A percentile compares a stretch with the other conserved stretches of the same genome.
Evolutionary conservation across 2,113 vertebrate species (phyloP).

Genomic region (Cathartes aura): DNA sequence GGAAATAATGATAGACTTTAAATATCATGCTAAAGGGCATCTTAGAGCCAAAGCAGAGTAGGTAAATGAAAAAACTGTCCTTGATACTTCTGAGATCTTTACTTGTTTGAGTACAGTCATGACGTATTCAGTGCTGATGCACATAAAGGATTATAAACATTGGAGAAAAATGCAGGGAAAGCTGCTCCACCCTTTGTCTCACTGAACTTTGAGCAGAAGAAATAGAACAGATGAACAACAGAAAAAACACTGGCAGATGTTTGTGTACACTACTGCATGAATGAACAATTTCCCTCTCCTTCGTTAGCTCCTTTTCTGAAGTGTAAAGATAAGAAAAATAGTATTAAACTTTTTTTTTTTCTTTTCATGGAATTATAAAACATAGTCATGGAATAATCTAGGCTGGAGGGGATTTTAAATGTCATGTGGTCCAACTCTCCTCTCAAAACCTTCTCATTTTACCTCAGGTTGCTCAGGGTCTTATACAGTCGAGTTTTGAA

Average conservation of each 20-base stretch:
- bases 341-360: neutral
- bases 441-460: neutral
- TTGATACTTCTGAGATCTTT: neutral
- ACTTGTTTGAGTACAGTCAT: neutral
- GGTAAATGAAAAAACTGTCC: neutral
- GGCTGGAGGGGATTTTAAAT: neutral
- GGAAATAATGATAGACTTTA: neutral
- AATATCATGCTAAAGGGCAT: neutral
- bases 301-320: neutral
- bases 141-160: neutral
- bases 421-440: fast-evolving
- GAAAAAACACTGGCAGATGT: neutral
- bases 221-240: neutral
- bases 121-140: neutral
- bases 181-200: neutral
- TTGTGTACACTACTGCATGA: neutral
- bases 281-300: neutral
- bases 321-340: neutral
- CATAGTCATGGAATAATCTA: neutral
- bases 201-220: neutral
- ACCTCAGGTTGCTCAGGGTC: neutral
- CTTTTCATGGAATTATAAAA: neutral
- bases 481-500: neutral
- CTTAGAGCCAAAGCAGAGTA: neutral
- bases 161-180: neutral